Evolutionary conservation across 1,140 invertebrate species (phyloP).

Genomic region (Leptopilina clavipes): DNA sequence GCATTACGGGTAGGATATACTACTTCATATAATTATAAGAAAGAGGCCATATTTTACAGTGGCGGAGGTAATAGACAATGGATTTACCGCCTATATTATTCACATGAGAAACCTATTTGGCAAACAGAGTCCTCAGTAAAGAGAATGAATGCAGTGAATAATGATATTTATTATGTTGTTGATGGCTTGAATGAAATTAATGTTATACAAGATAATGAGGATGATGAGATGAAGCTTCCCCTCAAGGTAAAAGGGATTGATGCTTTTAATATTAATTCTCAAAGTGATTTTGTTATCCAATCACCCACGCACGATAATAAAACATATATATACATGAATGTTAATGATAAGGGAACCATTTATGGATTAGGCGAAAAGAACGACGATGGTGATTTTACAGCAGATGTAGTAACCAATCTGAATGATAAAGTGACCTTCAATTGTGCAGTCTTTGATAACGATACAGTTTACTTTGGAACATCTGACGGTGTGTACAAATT

Average conservation of each 20-base stretch:
- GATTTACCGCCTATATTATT: neutral
- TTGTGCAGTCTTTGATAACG: neutral
- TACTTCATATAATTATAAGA: neutral
- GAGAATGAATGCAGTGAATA: conserved; percentile 6
- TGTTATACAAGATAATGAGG: neutral
- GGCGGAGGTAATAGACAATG: neutral
- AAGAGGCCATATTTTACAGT: neutral
- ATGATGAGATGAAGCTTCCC: neutral
- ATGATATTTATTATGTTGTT: neutral
- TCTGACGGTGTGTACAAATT: neutral
- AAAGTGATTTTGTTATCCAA: neutral
- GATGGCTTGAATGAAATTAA: neutral
- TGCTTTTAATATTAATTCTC: neutral
- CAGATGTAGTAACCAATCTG: neutral
- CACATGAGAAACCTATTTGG: neutral
- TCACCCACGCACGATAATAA: neutral
- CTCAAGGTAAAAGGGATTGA: neutral
- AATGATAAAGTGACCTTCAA: neutral
- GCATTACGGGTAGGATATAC: neutral
- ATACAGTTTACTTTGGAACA: neutral
- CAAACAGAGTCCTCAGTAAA: neutral
- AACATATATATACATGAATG: neutral
- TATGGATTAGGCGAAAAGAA: neutral
- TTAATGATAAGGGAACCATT: neutral
- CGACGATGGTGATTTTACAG: neutral